Conservation (phyloP, 2,888 invertebrate genomes). For the Andrena fulva region DNA sequence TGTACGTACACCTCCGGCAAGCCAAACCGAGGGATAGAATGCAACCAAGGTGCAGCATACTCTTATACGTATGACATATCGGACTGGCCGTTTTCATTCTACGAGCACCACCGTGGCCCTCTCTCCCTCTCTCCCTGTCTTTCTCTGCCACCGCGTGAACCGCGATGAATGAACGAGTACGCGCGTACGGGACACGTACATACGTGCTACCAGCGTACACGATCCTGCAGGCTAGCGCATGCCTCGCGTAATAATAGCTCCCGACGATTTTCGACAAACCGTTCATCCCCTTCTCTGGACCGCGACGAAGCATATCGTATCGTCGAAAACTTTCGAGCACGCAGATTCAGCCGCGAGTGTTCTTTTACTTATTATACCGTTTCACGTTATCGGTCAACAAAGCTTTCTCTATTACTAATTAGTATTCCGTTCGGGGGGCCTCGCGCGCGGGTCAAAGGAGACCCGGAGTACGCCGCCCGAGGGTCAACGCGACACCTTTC, state of each 20-base stretch:
- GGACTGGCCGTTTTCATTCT: constrained; percentile 47
- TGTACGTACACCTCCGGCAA: constrained; percentile 44
- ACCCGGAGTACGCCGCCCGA: too few relatives aligned
- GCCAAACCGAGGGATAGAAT: constrained; percentile 51
- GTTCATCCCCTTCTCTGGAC: neutral
- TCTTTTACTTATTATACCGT: too few relatives aligned
- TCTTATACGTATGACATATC: constrained; percentile 53
- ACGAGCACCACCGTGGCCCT: constrained; percentile 7
- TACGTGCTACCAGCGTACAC: constrained; percentile 21
- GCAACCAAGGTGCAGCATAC: constrained; percentile 63
- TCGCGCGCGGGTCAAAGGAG: too few relatives aligned
- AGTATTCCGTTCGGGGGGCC: too few relatives aligned
- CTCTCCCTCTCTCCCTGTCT: constrained; percentile 1
- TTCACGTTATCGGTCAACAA: too few relatives aligned
- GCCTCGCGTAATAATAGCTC: constrained; percentile 50
- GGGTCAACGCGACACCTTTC: too few relatives aligned
- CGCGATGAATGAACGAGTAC: constrained; percentile 58
- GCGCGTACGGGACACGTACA: constrained; percentile 16
- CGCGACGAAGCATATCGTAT: neutral
- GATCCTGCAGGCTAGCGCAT: constrained; percentile 13
- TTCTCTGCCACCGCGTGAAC: constrained; percentile 45
- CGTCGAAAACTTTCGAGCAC: neutral
- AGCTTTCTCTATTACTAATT: too few relatives aligned
- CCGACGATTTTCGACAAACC: constrained; percentile 42
- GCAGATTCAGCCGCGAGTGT: too few relatives aligned